Evolutionary conservation across 2,113 vertebrate species (phyloP), one percentile per base, ranked within the genome.

Genomic region (Brachionichthys hirsutus): DNA sequence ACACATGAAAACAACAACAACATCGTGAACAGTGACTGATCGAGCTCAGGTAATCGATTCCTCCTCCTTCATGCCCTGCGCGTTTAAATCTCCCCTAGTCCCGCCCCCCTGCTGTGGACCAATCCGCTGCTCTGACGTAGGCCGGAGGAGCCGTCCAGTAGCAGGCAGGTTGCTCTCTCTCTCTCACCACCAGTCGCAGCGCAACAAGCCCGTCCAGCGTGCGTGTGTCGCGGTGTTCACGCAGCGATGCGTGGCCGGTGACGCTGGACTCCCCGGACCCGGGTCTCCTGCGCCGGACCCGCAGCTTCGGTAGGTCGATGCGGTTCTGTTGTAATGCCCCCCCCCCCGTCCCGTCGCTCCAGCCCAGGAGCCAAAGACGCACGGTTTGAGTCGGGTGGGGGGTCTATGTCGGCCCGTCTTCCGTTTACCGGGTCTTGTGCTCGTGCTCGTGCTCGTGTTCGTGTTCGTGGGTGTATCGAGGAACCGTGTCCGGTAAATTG

Each of bases 231-330:
- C 67, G 48, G 58, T 45, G 46, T 36, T 6, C 16, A 53, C 54
- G 40, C 17, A 78, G 24, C 62, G 63, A 84, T 79, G 77, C 51
- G 35, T 43, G 43, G 48, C 65, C 67, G 75, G 75, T 79, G 73
- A 75, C 78, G 50, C 41, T 14, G 46, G 64, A 67, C 67, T 56
- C 70, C 54, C 63, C 51, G 38, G 54, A 66, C 43, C 62, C 30
- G 66, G 46, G 59, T 69, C 61, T 82, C 60, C 62, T 34, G 82
- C 44, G 58, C 56, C 62, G 70, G 70, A 43, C 76, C 82, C 52
- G 58, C 69, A 61, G 58, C 67, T 74, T 84, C 70, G 89, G 89
- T 91, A 68, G 65, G 89, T 46, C 18, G 47, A 24, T 45, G 48
- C 61, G 7, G 34, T 60, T 50, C 10, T 54, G 61, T 52, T 69